A percentile compares a stretch with the other conserved stretches of the same genome.
Evolutionary conservation across 2,888 invertebrate genomes (phyloP).

Genomic region (Andrena dorsata): DNA sequence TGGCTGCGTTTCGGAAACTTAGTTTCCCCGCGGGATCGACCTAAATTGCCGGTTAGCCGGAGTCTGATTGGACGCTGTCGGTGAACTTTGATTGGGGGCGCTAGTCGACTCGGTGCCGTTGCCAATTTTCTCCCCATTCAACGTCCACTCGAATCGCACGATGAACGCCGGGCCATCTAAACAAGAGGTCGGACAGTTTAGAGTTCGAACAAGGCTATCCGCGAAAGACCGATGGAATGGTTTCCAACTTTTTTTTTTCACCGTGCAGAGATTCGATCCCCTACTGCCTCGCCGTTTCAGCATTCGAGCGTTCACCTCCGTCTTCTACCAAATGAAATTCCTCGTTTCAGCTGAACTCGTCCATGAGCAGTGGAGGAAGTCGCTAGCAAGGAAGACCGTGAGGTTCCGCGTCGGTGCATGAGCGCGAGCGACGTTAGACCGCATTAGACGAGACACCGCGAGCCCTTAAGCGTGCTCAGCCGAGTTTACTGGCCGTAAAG

Average conservation of each 20-base stretch:
- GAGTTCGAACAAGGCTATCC: no score
- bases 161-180: no score
- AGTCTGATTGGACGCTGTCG: slow-evolving; percentile 2
- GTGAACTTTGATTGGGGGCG: slow-evolving; percentile 1
- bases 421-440: slow-evolving; percentile 23
- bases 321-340: neutral
- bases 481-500: slow-evolving; percentile 59
- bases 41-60: slow-evolving; percentile 8
- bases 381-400: neutral
- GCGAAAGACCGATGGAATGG: no score
- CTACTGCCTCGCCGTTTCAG: neutral
- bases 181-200: no score
- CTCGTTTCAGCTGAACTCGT: neutral
- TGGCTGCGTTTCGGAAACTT: slow-evolving; percentile 17
- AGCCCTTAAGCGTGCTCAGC: slow-evolving; percentile 47
- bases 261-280: neutral
- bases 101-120: no score
- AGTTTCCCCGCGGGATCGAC: neutral
- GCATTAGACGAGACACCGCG: slow-evolving; percentile 35
- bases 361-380: neutral
- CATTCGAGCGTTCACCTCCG: neutral
- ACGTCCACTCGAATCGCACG: no score
- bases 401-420: slow-evolving; percentile 27
- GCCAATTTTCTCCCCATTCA: no score
- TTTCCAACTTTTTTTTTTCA: neutral